Percentiles rank a stretch among this genome's conserved stretches.
phyloP scores from a whole-genome alignment of 2,113 vertebrate species.

The Verasper variegatus region DNA sequence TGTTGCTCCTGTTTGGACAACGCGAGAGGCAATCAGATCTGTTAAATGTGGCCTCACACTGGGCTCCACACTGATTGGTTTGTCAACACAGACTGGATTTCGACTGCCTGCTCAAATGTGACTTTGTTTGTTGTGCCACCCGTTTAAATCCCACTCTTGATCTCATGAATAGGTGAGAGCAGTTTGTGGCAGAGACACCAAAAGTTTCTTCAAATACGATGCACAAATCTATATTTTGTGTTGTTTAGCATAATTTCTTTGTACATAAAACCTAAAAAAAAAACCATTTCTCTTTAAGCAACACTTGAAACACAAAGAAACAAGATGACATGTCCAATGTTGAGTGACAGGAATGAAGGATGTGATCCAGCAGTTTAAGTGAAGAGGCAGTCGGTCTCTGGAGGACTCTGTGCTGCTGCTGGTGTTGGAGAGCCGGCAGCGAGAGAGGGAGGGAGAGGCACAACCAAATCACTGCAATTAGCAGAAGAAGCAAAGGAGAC shows the following conservation, averaged over 20 bases:
- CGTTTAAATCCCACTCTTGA: constrained; percentile 59
- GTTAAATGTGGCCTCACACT: constrained; percentile 60
- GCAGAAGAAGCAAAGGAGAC: constrained; percentile 59
- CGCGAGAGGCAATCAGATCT: constrained; percentile 48
- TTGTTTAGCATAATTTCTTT: neutral
- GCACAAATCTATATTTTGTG: no score
- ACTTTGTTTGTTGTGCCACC: constrained; percentile 63
- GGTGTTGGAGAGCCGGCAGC: constrained; percentile 34
- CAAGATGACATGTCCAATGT: neutral
- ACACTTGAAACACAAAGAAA: neutral
- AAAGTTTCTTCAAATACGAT: no score
- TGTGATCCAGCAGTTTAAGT: constrained; percentile 56
- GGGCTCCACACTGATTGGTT: constrained; percentile 60
- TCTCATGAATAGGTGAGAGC: constrained; percentile 62
- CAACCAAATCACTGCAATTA: constrained; percentile 72
- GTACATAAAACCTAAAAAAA: no score
- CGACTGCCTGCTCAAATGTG: constrained; percentile 71
- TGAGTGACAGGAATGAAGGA: constrained; percentile 31
- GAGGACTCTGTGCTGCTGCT: constrained; percentile 58
- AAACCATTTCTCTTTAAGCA: no score
- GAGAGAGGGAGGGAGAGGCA: constrained; percentile 13
- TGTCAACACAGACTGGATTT: constrained; percentile 74
- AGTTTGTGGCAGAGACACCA: no score
- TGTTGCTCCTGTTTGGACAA: constrained; percentile 62
- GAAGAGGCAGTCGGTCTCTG: constrained; percentile 46